Evolutionary conservation across 1,140 invertebrate species (phyloP), one percentile per base, ranked within the genome.

Genomic region (Nymphalis io): DNA sequence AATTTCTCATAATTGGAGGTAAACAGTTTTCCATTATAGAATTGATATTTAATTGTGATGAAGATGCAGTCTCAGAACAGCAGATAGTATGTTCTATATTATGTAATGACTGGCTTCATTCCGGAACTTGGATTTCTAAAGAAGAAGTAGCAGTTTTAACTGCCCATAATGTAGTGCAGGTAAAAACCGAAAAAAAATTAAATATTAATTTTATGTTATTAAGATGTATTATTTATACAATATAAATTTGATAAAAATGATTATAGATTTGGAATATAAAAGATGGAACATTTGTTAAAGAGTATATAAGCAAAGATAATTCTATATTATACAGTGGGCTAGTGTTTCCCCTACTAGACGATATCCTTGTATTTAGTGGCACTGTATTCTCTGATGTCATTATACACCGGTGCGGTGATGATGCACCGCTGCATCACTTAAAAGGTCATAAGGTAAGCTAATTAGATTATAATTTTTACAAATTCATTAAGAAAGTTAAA

Each of bases 361-460:
- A 79, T 53, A 70, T 89, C 0, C 63, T 91, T 38, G 83, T 87
- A 42, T 74, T 91, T 55, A 84, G 87, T 23, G 89, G 89, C 6
- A 91, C 87, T 4, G 89, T 89, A 5, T 91, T 83, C 72, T 89
- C 89, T 4, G 80, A 89, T n/a, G 80, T 91, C 18, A 82, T 89
- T 42, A 71, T 89, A 63, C 76, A 81, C 15, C 71, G 60, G n/a
- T 76, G 76, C 70, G 53, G 72, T n/a, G 66, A 74, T 46, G 70
- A 81, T 12, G 55, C 60, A 39, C 72, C 81, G n/a, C 40, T 90
- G 20, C 84, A 88, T 55, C 53, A 72, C 46, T 76, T 89, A 48
- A 79, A 71, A 51, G 87, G 87, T 65, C 88, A 90, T 72, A 85
- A 84, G 81, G 87, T 90, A 69, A 60, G 57, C 68, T 69, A 48